Conservation (phyloP, 2,113 vertebrate species). For the Oreochromis niloticus region DNA sequence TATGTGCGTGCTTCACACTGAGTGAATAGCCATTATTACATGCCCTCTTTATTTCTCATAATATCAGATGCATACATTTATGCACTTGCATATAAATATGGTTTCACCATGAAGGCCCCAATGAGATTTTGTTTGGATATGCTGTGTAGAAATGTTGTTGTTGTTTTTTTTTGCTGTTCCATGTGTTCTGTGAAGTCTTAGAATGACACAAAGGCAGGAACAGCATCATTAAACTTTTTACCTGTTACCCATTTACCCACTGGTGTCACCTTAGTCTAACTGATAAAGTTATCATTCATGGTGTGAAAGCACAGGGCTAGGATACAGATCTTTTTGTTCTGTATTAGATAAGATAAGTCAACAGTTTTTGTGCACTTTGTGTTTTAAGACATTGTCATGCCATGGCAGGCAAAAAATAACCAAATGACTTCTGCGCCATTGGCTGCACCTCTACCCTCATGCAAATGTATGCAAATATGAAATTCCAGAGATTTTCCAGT, state of each 20-base stretch:
- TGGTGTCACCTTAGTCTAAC: not conserved
- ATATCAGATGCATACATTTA: not conserved
- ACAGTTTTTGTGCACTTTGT: slow-evolving; percentile 26
- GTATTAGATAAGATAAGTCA: slow-evolving; percentile 39
- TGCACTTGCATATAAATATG: not conserved
- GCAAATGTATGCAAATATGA: slow-evolving; percentile 54
- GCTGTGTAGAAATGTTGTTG: not conserved
- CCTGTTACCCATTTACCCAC: not conserved
- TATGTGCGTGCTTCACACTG: not conserved
- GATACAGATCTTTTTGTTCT: not conserved
- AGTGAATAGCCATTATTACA: not conserved
- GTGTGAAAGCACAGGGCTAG: not conserved
- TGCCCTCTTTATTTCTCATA: not conserved
- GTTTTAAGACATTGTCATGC: not conserved
- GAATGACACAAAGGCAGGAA: not conserved
- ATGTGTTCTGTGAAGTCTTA: not conserved
- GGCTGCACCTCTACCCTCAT: slow-evolving; percentile 7
- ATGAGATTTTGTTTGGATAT: not conserved
- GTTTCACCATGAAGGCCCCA: not conserved
- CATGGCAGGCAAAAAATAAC: slow-evolving; percentile 40
- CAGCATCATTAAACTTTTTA: not conserved
- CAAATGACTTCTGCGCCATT: slow-evolving; percentile 31
- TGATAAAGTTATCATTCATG: not conserved
- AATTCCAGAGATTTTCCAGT: slow-evolving; percentile 35
- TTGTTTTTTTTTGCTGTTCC: rapidly evolving